Evolutionary conservation across 2,888 invertebrate species (phyloP).

Genomic region (Tethea ocularis): DNA sequence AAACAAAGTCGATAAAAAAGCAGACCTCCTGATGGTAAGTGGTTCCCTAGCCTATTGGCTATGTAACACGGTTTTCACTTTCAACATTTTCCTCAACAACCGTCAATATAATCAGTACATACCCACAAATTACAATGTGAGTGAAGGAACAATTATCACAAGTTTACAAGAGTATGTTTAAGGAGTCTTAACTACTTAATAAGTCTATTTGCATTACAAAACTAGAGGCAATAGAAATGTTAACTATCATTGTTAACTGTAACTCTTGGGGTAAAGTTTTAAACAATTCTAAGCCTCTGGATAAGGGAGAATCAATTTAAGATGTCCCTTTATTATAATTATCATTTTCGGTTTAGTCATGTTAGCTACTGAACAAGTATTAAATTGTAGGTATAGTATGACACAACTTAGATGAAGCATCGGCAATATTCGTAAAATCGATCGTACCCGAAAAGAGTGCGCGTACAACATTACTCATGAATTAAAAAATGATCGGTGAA

Average conservation of each 20-base stretch:
- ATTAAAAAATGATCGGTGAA: too few species aligned
- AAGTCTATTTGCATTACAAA: constrained; percentile 9
- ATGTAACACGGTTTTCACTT: too few species aligned
- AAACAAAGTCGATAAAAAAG: too few species aligned
- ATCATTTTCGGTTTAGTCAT: too few species aligned
- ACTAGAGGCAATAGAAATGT: constrained; percentile 2
- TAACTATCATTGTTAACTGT: constrained; percentile 3
- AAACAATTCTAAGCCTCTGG: neutral
- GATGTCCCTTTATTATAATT: neutral
- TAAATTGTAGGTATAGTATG: too few species aligned
- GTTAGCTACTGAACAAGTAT: too few species aligned
- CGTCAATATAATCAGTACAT: neutral
- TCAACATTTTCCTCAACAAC: neutral
- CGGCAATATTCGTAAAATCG: too few species aligned
- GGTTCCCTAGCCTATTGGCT: too few species aligned
- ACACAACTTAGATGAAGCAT: too few species aligned
- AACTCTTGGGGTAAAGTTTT: neutral
- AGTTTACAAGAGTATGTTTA: constrained; percentile 10
- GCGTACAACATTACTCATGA: too few species aligned
- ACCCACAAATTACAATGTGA: constrained; percentile 1
- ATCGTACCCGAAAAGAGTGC: too few species aligned
- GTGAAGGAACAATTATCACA: constrained; percentile 10
- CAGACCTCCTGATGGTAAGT: too few species aligned
- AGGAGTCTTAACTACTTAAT: constrained; percentile 10
- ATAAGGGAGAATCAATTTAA: neutral